Evolutionary conservation across 2,888 invertebrate species (phyloP).

Genomic region (Chrysotoxum bicinctum): DNA sequence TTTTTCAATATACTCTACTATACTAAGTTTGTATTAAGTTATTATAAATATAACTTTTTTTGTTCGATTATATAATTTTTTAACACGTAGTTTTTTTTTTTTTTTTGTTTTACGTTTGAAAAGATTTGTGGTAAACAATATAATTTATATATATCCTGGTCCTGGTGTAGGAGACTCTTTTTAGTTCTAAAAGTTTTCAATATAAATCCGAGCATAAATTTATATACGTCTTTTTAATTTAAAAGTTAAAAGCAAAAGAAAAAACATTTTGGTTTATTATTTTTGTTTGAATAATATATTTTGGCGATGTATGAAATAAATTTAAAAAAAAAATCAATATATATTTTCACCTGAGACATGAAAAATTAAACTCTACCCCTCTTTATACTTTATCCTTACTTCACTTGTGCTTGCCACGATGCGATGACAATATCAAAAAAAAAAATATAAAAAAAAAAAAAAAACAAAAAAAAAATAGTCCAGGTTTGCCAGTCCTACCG

Average conservation of each 20-base stretch:
- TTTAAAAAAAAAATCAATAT: conserved; percentile 51
- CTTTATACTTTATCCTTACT: conserved; percentile 69
- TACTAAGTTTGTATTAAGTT: conserved; percentile 51
- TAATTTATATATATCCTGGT: conserved; percentile 43
- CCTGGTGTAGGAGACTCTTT: conserved; percentile 40
- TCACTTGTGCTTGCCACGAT: conserved; percentile 64
- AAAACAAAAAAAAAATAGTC: conserved; percentile 72
- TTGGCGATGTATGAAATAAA: conserved; percentile 31
- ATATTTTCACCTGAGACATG: conserved; percentile 59
- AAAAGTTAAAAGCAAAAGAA: not conserved
- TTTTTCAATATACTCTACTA: conserved; percentile 31
- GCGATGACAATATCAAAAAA: conserved; percentile 43
- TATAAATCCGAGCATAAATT: conserved; percentile 43
- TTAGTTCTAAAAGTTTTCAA: conserved; percentile 20
- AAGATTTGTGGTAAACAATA: not conserved
- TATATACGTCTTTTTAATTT: conserved; percentile 70
- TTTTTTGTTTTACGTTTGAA: conserved; percentile 4
- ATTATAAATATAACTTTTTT: not conserved
- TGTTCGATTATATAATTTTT: conserved; percentile 19
- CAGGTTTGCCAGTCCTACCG: conserved; percentile 74
- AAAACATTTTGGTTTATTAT: conserved; percentile 8
- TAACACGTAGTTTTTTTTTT: conserved; percentile 19
- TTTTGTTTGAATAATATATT: conserved; percentile 6
- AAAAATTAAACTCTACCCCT: conserved; percentile 67
- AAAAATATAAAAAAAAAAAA: conserved; percentile 17